Percentiles rank a stretch among this genome's conserved stretches.
Conservation (phyloP, 1,140 invertebrate species). For the Arion vulgaris region DNA sequence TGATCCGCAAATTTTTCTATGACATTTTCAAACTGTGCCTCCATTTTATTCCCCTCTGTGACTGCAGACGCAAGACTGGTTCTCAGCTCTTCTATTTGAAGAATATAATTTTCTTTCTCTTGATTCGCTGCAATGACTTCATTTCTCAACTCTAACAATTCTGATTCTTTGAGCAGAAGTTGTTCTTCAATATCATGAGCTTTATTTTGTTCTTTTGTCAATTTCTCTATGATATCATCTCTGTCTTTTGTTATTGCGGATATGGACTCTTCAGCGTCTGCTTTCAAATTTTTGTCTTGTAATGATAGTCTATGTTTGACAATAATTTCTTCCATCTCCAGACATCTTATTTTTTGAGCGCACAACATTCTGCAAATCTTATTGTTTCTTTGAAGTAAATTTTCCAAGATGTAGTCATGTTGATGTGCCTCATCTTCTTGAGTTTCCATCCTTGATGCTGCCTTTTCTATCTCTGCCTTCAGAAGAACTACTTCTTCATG, state of each 20-base stretch:
- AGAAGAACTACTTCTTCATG: slow-evolving; percentile 8
- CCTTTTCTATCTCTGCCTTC: not conserved
- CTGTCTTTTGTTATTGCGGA: slow-evolving; percentile 3
- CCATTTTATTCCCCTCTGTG: not conserved
- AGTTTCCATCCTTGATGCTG: not conserved
- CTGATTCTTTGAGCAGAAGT: not conserved
- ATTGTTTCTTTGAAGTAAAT: not conserved
- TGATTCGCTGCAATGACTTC: not conserved
- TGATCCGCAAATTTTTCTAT: not conserved
- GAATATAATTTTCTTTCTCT: not conserved
- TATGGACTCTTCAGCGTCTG: slow-evolving; percentile 24
- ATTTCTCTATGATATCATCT: not conserved
- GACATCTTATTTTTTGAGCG: not conserved
- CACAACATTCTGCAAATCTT: not conserved
- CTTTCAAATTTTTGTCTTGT: not conserved
- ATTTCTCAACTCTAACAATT: slow-evolving; percentile 19
- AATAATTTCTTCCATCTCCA: not conserved
- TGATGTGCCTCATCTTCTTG: not conserved
- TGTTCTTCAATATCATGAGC: not conserved
- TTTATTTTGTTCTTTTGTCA: not conserved
- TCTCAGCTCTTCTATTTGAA: not conserved
- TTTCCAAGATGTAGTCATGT: not conserved
- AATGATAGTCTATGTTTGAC: not conserved
- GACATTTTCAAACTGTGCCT: not conserved
- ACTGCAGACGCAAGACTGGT: not conserved